A percentile compares a stretch with the other conserved stretches of the same genome.
These are phyloP conservation scores for Tuberolachnus salignus DNA, from an alignment of 2,888 invertebrate species.

Conservation along the genomic window DNA sequence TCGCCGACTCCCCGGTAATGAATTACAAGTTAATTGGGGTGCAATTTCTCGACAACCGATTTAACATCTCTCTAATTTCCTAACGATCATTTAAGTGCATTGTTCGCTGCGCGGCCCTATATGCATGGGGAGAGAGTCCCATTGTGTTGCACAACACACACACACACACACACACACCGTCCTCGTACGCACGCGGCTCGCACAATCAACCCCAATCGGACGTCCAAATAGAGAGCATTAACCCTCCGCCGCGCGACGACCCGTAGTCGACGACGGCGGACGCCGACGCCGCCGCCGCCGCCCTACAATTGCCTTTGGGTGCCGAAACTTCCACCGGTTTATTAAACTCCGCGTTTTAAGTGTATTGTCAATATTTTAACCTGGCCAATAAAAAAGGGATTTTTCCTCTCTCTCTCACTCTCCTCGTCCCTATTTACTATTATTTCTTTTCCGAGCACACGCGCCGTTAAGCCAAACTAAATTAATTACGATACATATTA, in stretches of 20 bases:
- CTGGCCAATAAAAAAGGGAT: constrained; percentile 56
- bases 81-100: constrained; percentile 61
- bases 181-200: constrained; percentile 59
- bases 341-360: constrained; percentile 55
- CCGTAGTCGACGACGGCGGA: background rate
- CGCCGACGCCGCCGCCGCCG: constrained; percentile 6
- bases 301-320: constrained; percentile 40
- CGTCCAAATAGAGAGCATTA: constrained; percentile 60
- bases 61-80: constrained; percentile 59
- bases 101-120: constrained; percentile 61
- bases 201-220: constrained; percentile 60
- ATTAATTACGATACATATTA: constrained; percentile 31
- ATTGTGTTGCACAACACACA: constrained; percentile 58
- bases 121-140: constrained; percentile 38
- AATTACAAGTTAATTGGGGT: constrained; percentile 68
- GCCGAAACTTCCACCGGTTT: constrained; percentile 55
- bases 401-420: background rate
- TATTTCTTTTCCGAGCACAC: constrained; percentile 37
- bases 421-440: background rate
- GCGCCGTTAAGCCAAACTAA: constrained; percentile 52
- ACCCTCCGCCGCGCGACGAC: constrained; percentile 60
- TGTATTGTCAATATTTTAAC: constrained; percentile 56
- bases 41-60: constrained; percentile 65
- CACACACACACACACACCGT: constrained; percentile 57
- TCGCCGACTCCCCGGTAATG: constrained; percentile 60